Evolutionary conservation across 2,113 vertebrate species (phyloP).

Genomic region (Neolamprologus devosi): DNA sequence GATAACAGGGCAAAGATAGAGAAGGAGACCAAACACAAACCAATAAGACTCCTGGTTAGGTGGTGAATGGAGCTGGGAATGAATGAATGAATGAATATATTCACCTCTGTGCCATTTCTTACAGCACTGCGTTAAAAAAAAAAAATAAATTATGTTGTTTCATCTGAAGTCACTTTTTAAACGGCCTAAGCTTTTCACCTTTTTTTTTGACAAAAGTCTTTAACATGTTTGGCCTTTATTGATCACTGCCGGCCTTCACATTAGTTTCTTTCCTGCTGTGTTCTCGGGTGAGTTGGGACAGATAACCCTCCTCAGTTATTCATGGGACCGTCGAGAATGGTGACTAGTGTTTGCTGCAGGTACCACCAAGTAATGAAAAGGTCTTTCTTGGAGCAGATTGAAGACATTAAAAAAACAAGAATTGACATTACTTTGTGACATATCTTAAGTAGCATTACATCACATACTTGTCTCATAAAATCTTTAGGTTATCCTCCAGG

Average conservation of each 20-base stretch:
- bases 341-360: slow-evolving; percentile 33
- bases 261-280: slow-evolving; percentile 45
- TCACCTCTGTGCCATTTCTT: not conserved
- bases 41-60: not conserved
- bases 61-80: not conserved
- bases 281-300: slow-evolving; percentile 34
- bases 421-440: not conserved
- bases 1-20: not conserved
- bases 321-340: slow-evolving; percentile 38
- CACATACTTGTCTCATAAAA: not conserved
- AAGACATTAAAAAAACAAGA: not conserved
- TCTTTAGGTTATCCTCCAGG: not conserved
- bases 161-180: not conserved
- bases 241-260: not conserved
- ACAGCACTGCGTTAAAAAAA: not conserved
- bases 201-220: not conserved
- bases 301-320: slow-evolving; percentile 51
- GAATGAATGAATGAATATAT: not conserved
- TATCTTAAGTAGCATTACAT: not conserved
- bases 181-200: not conserved
- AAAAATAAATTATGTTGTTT: not conserved
- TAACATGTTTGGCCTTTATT: slow-evolving; percentile 27
- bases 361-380: slow-evolving; percentile 12
- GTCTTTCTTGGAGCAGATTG: not conserved
- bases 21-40: not conserved